Evolutionary conservation across 2,113 vertebrate genomes (phyloP), one percentile per base, ranked within the genome.

Genomic region (Aphyosemion australe): DNA sequence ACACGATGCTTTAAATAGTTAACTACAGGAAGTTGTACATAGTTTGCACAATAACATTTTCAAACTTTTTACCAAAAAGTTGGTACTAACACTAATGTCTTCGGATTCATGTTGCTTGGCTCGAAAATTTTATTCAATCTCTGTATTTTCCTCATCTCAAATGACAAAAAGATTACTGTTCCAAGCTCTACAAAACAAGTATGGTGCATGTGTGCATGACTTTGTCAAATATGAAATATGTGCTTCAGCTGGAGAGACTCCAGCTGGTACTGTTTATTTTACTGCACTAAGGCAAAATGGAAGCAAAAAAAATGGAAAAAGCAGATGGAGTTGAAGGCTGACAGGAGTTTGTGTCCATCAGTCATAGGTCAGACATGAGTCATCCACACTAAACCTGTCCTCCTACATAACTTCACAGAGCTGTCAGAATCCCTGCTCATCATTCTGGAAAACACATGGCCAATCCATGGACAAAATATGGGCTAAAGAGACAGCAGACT

Each of bases 341-440:
- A 83, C 69, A 37, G 37, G 49, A 46, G 39, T 52, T 66, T 68
- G 62, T 69, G 45, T 70, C 37, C 3, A 4, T 65, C 51, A 68
- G 72, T 73, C 69, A 81, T 77, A 77, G 60, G 67, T 79, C 61
- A 56, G 58, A 69, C 49, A 62, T 73, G 78, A 82, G 39, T 85
- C 69, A 81, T 67, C 49, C 42, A 21, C 14, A 2, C 15, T 4
- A 43, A 72, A 72, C 52, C 57, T 11, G 50, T 49, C 65, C 53
- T 62, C 52, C 67, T 64, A 34, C 42, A 43, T 8, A 59, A 56
- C 43, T 55, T 61, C 16, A 64, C 32, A 73, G 34, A 61, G 64
- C 67, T 72, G 68, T 75, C 74, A 64, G 26, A 16, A 15, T 48
- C 43, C n/a, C 51, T 53, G 43, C 16, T 65, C 54, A 52, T 70